Evolutionary conservation across 2,888 invertebrate genomes (phyloP).

Genomic region (Protodeltote pygarga): DNA sequence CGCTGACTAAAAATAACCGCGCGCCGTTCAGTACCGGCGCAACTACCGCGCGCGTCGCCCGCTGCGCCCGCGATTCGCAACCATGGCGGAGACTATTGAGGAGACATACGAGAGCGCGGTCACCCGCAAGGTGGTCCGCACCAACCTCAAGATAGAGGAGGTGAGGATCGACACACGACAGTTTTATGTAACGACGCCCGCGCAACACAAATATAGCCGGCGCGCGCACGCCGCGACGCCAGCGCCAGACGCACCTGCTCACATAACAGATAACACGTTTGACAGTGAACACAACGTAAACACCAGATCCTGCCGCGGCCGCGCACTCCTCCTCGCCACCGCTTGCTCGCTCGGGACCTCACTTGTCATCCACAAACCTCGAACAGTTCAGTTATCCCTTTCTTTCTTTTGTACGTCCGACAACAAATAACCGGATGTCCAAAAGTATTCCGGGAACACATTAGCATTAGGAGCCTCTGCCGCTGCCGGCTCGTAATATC

Average conservation of each 20-base stretch:
- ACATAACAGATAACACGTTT: constrained; percentile 82
- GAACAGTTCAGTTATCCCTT: constrained; percentile 22
- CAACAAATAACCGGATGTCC: constrained; percentile 65
- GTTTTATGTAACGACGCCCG: constrained; percentile 79
- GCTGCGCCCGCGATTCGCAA: constrained; percentile 80
- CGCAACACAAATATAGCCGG: constrained; percentile 75
- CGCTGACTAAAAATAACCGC: constrained; percentile 83
- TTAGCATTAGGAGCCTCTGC: constrained; percentile 10
- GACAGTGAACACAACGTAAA: constrained; percentile 83
- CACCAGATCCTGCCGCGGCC: constrained; percentile 59
- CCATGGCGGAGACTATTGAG: constrained; percentile 90
- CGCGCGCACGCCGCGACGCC: constrained; percentile 63
- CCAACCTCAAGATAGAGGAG: constrained; percentile 91
- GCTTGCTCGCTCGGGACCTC: constrained; percentile 33
- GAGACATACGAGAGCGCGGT: constrained; percentile 90
- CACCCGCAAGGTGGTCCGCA: constrained; percentile 90
- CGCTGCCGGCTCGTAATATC: constrained; percentile 30
- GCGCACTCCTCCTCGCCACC: constrained; percentile 29
- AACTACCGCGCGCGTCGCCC: constrained; percentile 82
- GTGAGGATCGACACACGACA: constrained; percentile 85
- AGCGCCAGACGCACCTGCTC: constrained; percentile 74
- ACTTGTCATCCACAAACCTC: constrained; percentile 37
- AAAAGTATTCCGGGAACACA: constrained; percentile 70
- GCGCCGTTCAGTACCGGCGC: constrained; percentile 81
- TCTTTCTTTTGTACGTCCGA: constrained; percentile 50